phyloP scores from a whole-genome alignment of 2,113 vertebrate genomes.

The Mystacornis crossleyi region DNA sequence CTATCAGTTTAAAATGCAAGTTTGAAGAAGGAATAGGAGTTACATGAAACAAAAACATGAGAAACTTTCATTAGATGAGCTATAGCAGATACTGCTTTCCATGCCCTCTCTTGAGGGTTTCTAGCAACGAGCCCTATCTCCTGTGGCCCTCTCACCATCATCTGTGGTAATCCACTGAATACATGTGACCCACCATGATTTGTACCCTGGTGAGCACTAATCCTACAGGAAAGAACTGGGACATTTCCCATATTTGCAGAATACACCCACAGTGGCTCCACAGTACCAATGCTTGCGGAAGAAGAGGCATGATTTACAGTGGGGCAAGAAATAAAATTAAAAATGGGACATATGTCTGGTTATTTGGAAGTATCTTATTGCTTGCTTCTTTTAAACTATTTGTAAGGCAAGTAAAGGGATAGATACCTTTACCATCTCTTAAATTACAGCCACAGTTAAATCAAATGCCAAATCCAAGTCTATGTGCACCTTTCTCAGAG shows the following conservation, averaged over 20 bases:
- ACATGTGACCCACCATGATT: background rate
- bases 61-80: background rate
- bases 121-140: background rate
- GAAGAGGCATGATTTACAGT: background rate
- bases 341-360: background rate
- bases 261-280: background rate
- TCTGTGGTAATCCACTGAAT: background rate
- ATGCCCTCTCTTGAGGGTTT: background rate
- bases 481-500: background rate
- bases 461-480: background rate
- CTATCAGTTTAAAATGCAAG: background rate
- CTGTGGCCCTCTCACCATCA: background rate
- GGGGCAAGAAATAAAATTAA: background rate
- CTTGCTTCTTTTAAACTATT: background rate
- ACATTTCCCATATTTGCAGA: background rate
- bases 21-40: background rate
- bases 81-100: background rate
- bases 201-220: accelerated
- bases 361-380: background rate
- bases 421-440: background rate
- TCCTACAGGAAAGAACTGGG: background rate
- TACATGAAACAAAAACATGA: background rate
- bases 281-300: background rate
- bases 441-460: background rate
- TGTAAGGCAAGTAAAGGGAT: background rate